phyloP scores from a whole-genome alignment of 1,140 invertebrate genomes.

The Drosophila paulistorum region DNA sequence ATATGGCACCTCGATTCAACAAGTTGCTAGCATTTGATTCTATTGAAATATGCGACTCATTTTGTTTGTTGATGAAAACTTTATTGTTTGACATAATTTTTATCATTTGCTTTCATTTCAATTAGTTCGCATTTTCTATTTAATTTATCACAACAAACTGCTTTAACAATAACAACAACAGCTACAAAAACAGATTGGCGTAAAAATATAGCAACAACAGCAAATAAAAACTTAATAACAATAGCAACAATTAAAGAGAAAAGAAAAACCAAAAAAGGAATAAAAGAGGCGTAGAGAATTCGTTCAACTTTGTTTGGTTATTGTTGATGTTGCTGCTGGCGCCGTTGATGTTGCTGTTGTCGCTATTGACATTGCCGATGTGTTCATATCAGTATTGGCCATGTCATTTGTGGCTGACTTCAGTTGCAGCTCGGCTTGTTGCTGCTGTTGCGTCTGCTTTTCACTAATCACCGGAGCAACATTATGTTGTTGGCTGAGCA shows the following conservation, averaged over 20 bases:
- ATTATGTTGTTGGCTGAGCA: slow-evolving; percentile 65
- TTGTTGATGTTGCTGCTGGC: slow-evolving; percentile 34
- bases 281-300: slow-evolving; percentile 4
- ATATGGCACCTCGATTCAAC: slow-evolving; percentile 62
- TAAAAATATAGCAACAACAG: slow-evolving; percentile 41
- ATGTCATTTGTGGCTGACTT: slow-evolving; percentile 50
- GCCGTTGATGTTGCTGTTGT: slow-evolving; percentile 16
- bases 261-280: slow-evolving; percentile 11
- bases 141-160: slow-evolving; percentile 77
- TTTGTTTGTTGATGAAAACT: slow-evolving; percentile 1
- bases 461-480: slow-evolving; percentile 51
- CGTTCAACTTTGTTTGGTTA: slow-evolving; percentile 66
- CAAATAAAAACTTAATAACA: slow-evolving; percentile 27
- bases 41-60: slow-evolving; percentile 15
- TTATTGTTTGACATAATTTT: no score
- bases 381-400: slow-evolving; percentile 51
- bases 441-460: slow-evolving; percentile 59
- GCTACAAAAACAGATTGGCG: slow-evolving; percentile 53
- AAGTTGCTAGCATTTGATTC: slow-evolving; percentile 68
- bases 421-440: slow-evolving; percentile 51
- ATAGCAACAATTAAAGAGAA: slow-evolving; percentile 3
- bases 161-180: slow-evolving; percentile 72
- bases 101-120: slow-evolving; percentile 37
- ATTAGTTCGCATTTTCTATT: slow-evolving; percentile 53
- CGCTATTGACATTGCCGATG: slow-evolving; percentile 35